Evolutionary conservation across 92 coral and sea anemone species (phyloP).

Genomic region (Zoanthus solanderi): DNA sequence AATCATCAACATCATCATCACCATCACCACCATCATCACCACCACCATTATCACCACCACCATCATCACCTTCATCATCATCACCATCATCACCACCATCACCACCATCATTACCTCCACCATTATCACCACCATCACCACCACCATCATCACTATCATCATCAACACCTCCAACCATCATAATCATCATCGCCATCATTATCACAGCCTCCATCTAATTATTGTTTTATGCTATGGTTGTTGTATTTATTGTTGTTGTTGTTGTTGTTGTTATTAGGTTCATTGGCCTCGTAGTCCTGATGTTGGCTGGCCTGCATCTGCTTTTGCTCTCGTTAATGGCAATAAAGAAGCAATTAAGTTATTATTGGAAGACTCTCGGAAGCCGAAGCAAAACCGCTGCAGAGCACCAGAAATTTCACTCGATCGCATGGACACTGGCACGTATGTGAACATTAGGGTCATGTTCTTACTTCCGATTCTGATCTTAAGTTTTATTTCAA

Average conservation of each 20-base stretch:
- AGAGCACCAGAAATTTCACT: conserved; percentile 65
- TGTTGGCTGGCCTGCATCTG: conserved; percentile 64
- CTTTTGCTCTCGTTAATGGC: conserved; percentile 68
- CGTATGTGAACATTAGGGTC: conserved; percentile 52
- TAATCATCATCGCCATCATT: neutral
- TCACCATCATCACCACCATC: neutral
- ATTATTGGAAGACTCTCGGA: conserved; percentile 61
- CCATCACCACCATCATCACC: neutral
- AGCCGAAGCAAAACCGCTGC: conserved; percentile 59
- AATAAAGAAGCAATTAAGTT: conserved; percentile 74
- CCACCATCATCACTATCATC: neutral
- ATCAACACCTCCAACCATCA: no score
- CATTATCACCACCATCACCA: neutral
- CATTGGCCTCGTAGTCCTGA: conserved; percentile 90
- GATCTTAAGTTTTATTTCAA: no score
- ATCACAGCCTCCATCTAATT: neutral
- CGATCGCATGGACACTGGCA: conserved; percentile 81
- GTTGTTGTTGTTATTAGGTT: conserved; percentile 46
- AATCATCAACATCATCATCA: neutral
- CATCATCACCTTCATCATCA: neutral
- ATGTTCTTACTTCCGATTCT: no score
- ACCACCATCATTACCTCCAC: neutral
- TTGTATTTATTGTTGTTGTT: neutral
- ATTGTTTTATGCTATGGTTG: neutral
- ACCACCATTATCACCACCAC: neutral